phyloP scores from a whole-genome alignment of 2,888 invertebrate species.

The Drosophila gaucha region DNA sequence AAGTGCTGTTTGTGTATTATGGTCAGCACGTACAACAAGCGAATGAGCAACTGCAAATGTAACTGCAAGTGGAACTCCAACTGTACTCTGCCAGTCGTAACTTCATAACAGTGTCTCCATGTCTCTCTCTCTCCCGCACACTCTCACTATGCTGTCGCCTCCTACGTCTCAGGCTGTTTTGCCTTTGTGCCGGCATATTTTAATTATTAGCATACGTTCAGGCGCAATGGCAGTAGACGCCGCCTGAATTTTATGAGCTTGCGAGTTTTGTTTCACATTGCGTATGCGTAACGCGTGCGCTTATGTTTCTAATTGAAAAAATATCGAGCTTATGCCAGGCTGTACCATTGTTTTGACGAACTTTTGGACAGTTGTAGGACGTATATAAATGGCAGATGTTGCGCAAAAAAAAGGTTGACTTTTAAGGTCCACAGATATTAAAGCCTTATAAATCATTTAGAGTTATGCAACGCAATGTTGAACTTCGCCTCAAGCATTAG shows the following conservation, averaged over 20 bases:
- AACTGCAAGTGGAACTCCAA: conserved; percentile 29
- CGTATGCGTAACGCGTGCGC: conserved; percentile 70
- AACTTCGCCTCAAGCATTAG: conserved; percentile 13
- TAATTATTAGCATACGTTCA: conserved; percentile 73
- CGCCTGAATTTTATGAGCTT: conserved; percentile 67
- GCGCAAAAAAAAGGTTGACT: conserved; percentile 2
- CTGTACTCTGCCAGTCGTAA: conserved; percentile 43
- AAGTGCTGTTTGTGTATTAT: conserved; percentile 53
- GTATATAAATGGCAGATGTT: conserved; percentile 55
- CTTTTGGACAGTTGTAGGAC: conserved; percentile 22
- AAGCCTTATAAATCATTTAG: conserved; percentile 7
- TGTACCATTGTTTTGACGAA: conserved; percentile 42
- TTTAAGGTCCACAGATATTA: neutral
- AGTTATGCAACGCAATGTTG: conserved; percentile 8
- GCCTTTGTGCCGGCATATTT: conserved; percentile 46
- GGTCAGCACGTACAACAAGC: conserved; percentile 44
- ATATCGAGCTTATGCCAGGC: conserved; percentile 55
- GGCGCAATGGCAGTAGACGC: conserved; percentile 16
- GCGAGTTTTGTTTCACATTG: conserved; percentile 66
- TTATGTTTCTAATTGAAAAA: conserved; percentile 72
- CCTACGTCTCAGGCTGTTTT: neutral
- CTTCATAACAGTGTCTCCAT: conserved; percentile 49
- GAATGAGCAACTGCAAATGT: conserved; percentile 22
- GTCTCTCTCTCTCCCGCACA: neutral
- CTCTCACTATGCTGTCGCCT: neutral